phyloP scores from a whole-genome alignment of 2,113 vertebrate species.

The Pollimyrus isidori region DNA sequence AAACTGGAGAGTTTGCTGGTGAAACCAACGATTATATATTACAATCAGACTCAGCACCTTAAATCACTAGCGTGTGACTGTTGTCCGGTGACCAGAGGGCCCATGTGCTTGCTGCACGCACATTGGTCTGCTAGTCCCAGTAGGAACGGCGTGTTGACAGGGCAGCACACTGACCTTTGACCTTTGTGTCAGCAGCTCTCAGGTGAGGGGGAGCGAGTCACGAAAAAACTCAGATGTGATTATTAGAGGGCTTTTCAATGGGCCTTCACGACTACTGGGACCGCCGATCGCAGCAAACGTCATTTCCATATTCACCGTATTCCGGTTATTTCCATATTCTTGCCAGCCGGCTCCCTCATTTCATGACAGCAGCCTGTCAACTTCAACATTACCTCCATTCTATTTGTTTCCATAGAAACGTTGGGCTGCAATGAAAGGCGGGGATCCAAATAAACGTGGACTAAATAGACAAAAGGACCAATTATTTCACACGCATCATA shows the following conservation, averaged over 20 bases:
- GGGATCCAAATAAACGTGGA: neutral
- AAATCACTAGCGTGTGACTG: neutral
- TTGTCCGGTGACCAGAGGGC: neutral
- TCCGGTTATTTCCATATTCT: neutral
- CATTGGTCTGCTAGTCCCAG: neutral
- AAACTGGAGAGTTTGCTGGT: neutral
- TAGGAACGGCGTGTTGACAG: neutral
- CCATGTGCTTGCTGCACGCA: neutral
- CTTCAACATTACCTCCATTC: neutral
- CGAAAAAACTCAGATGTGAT: neutral
- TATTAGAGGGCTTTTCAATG: neutral
- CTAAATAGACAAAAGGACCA: neutral
- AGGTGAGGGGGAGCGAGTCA: neutral
- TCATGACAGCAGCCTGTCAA: neutral
- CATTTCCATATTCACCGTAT: neutral
- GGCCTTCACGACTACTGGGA: neutral
- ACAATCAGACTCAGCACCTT: neutral
- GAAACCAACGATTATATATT: neutral
- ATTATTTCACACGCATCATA: neutral
- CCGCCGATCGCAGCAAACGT: neutral
- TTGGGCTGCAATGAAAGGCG: neutral
- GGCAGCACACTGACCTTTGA: neutral
- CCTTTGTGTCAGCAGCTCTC: neutral
- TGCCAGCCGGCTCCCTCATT: neutral
- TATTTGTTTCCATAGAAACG: constrained; percentile 11